Percentiles rank a stretch among this genome's conserved stretches.
Evolutionary conservation across 1,140 invertebrate genomes (phyloP).

Genomic region (Notospermus geniculatus): DNA sequence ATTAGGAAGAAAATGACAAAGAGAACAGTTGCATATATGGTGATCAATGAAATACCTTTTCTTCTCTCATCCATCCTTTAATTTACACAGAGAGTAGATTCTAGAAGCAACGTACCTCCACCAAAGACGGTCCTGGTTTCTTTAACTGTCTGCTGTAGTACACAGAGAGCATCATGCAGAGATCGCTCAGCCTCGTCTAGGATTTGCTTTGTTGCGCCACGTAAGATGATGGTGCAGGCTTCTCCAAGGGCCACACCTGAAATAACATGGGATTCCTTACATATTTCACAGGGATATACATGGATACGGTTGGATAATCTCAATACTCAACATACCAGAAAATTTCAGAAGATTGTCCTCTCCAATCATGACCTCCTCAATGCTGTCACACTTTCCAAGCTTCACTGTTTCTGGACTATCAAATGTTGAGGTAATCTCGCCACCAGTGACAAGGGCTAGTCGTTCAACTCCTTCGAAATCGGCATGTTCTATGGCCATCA

Average conservation of each 20-base stretch:
- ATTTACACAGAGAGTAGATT: not conserved
- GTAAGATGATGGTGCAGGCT: constrained; percentile 94
- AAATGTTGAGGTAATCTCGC: constrained; percentile 98
- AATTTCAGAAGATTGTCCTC: constrained; percentile 96
- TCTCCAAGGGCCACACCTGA: constrained; percentile 83
- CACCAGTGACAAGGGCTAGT: constrained; percentile 91
- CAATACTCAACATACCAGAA: constrained; percentile 69
- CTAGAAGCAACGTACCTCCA: constrained; percentile 72
- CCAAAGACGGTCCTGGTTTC: constrained; percentile 90
- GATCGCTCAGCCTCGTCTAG: constrained; percentile 98
- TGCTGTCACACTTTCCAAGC: constrained; percentile 89
- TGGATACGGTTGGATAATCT: not conserved
- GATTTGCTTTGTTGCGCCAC: constrained; percentile 99
- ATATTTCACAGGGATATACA: not conserved
- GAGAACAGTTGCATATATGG: not conserved
- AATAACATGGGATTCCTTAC: constrained; percentile 13
- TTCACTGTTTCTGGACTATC: constrained; percentile 89
- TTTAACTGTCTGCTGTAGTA: constrained; percentile 90
- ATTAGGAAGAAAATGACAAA: constrained; percentile 9
- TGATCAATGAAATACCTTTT: not conserved
- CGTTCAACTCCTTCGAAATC: constrained; percentile 99
- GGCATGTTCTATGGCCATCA: constrained; percentile 99
- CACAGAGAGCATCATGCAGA: constrained; percentile 96
- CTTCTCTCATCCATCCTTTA: not conserved
- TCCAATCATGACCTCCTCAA: constrained; percentile 98